Evolutionary conservation across 2,888 invertebrate genomes (phyloP).

Genomic region (Ennomos fuscantarius): DNA sequence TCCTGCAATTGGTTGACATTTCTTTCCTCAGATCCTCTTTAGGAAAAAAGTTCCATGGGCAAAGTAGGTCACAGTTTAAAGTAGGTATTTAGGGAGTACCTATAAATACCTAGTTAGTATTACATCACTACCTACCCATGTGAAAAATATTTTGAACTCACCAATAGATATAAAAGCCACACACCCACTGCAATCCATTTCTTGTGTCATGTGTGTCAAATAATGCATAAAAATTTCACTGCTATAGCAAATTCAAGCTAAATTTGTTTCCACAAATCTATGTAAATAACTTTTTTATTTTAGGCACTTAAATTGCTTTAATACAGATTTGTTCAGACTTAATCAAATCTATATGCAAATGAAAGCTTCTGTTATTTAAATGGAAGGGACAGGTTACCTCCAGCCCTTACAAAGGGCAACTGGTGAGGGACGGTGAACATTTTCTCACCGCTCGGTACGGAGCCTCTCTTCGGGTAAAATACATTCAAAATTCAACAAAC

Average conservation of each 20-base stretch:
- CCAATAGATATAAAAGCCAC: constrained; percentile 4
- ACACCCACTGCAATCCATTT: constrained; percentile 31
- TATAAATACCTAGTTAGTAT: no score
- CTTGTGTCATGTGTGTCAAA: not conserved
- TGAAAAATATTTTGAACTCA: constrained; percentile 12
- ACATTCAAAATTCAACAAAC: constrained; percentile 70
- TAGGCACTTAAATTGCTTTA: no score
- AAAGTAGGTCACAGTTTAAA: no score
- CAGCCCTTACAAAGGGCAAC: constrained; percentile 59
- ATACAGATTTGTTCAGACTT: no score
- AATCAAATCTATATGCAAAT: constrained; percentile 13
- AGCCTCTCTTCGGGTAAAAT: constrained; percentile 60
- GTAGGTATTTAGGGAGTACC: no score
- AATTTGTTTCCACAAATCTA: no score
- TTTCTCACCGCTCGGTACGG: constrained; percentile 53
- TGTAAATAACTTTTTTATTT: no score
- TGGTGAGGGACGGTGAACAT: constrained; percentile 52
- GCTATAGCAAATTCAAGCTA: no score
- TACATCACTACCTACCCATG: no score
- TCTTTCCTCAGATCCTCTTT: no score
- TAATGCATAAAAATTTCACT: not conserved
- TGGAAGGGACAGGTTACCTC: constrained; percentile 56
- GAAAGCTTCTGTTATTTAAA: constrained; percentile 38
- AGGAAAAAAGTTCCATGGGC: no score
- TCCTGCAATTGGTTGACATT: no score